These are phyloP conservation scores for Nudaria mundana DNA, from an alignment of 2,888 invertebrate species.

Conservation along the genomic window DNA sequence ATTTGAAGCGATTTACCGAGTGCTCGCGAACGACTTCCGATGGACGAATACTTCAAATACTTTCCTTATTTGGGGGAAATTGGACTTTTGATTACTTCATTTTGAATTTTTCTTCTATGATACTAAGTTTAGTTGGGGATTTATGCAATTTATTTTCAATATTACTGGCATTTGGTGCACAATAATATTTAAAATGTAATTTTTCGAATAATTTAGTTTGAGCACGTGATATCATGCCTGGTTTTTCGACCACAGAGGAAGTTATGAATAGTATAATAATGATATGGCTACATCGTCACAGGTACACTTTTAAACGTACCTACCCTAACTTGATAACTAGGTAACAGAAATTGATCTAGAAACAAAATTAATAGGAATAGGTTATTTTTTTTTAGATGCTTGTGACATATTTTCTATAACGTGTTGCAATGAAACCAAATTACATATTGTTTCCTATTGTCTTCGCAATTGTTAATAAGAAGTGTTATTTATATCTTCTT, in stretches of 20 bases:
- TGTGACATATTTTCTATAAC: neutral
- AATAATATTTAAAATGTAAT: too few relatives aligned
- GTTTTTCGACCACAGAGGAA: too few relatives aligned
- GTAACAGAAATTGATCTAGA: too few relatives aligned
- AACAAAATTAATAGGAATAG: too few relatives aligned
- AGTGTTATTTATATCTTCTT: slow-evolving; percentile 8
- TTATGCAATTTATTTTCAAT: slow-evolving; percentile 1
- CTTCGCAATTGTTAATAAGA: slow-evolving; percentile 2
- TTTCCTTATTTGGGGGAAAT: slow-evolving; percentile 56
- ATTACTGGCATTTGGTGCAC: too few relatives aligned
- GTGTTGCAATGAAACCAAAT: neutral
- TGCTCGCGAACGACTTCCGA: slow-evolving; percentile 58
- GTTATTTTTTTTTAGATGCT: too few relatives aligned
- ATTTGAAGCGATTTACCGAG: slow-evolving; percentile 55
- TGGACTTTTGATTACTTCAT: slow-evolving; percentile 57
- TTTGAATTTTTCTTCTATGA: slow-evolving; percentile 35
- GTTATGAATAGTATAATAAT: too few relatives aligned
- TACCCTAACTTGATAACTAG: too few relatives aligned
- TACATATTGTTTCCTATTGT: neutral
- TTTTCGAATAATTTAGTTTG: too few relatives aligned
- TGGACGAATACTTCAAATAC: slow-evolving; percentile 53
- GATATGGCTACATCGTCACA: too few relatives aligned
- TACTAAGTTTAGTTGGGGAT: slow-evolving; percentile 6
- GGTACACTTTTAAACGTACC: too few relatives aligned
- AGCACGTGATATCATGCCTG: too few relatives aligned